These are phyloP conservation scores for Zaprionus kolodkinae DNA, from an alignment of 1,140 invertebrate species.

Conservation along the genomic window DNA sequence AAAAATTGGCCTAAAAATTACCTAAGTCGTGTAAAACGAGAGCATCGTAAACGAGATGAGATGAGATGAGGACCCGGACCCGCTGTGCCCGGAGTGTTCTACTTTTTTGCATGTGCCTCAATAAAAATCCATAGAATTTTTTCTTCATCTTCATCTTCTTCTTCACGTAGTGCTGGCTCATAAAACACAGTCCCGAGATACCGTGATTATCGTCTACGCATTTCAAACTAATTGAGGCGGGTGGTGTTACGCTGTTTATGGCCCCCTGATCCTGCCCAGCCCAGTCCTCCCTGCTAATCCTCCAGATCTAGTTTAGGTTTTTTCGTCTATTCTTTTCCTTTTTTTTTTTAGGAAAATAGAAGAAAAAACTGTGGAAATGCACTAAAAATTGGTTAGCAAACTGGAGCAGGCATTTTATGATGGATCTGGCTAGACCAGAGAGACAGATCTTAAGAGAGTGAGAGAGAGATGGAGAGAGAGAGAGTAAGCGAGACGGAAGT, in stretches of 20 bases:
- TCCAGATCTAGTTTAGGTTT: constrained; percentile 46
- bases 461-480: neutral
- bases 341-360: constrained; percentile 22
- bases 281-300: constrained; percentile 22
- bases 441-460: neutral
- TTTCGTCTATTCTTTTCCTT: constrained; percentile 1
- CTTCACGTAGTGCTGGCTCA: constrained; percentile 17
- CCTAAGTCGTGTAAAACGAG: constrained; percentile 74
- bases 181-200: constrained; percentile 22
- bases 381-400: constrained; percentile 75
- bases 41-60: constrained; percentile 56
- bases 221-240: constrained; percentile 78
- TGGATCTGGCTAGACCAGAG: neutral
- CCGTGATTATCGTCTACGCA: constrained; percentile 50
- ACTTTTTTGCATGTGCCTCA: constrained; percentile 60
- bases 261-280: constrained; percentile 17
- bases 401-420: constrained; percentile 57
- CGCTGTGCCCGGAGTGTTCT: constrained; percentile 59
- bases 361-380: constrained; percentile 38
- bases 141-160: constrained; percentile 34
- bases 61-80: constrained; percentile 21
- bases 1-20: constrained; percentile 77
- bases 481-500: neutral
- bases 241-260: constrained; percentile 60
- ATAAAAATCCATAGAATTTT: constrained; percentile 70